Evolutionary conservation across 2,113 vertebrate species (phyloP).

Genomic region (Tylochromis polylepis): DNA sequence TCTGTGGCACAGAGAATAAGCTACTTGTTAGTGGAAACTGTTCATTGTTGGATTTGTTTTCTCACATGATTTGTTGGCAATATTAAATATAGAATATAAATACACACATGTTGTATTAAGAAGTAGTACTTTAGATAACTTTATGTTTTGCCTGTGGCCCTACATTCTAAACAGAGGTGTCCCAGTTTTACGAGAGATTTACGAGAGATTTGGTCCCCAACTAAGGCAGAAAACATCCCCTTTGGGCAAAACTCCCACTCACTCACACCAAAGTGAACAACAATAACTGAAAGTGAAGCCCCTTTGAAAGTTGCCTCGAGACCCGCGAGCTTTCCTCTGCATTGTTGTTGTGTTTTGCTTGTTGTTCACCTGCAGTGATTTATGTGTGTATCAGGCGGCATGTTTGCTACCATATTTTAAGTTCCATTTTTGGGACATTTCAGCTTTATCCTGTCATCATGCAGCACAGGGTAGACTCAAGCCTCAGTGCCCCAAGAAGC

Average conservation of each 20-base stretch:
- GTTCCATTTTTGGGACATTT: constrained; percentile 39
- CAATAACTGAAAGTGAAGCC: constrained; percentile 44
- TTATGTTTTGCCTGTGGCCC: constrained; percentile 16
- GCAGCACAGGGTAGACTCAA: neutral
- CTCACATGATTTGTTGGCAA: neutral
- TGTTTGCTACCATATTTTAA: constrained; percentile 4
- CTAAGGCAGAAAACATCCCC: constrained; percentile 54
- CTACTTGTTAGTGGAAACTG: neutral
- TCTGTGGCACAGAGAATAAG: neutral
- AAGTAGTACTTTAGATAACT: constrained; percentile 4
- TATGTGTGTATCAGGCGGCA: neutral
- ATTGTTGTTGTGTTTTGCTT: constrained; percentile 37
- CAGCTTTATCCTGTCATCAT: neutral
- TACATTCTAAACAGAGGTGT: constrained; percentile 53
- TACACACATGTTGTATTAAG: neutral
- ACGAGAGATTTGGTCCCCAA: constrained; percentile 46
- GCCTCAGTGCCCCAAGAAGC: neutral
- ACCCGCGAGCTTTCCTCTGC: constrained; percentile 23
- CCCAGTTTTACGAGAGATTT: constrained; percentile 69
- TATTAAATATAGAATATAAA: neutral
- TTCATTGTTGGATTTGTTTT: neutral
- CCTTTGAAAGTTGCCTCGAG: constrained; percentile 42
- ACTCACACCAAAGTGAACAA: constrained; percentile 45
- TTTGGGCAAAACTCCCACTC: constrained; percentile 60
- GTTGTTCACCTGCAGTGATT: constrained; percentile 48